These are phyloP conservation scores for Monochamus alternatus DNA, from an alignment of 2,888 invertebrate species.

Conservation along the genomic window DNA sequence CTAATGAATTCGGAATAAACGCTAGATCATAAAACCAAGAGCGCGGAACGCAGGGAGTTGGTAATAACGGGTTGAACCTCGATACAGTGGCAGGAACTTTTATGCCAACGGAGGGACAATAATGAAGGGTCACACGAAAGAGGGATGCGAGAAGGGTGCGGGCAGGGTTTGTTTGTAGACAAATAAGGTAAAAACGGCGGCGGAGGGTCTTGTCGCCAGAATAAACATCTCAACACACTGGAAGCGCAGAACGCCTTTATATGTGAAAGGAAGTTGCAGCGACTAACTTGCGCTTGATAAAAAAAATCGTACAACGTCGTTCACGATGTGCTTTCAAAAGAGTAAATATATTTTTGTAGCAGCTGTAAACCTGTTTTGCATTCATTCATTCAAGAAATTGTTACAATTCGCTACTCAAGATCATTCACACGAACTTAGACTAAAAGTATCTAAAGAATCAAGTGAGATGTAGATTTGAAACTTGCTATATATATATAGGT, in stretches of 20 bases:
- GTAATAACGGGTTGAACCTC: not conserved
- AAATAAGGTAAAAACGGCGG: not conserved
- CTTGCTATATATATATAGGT: no score
- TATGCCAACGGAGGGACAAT: not conserved
- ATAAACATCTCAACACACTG: not conserved
- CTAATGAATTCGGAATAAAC: not conserved
- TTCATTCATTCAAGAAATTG: no score
- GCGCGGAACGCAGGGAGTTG: no score
- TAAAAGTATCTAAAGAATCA: no score
- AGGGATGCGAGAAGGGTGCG: not conserved
- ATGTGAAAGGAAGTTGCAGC: not conserved
- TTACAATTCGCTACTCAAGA: no score
- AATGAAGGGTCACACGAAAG: not conserved
- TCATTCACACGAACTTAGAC: no score
- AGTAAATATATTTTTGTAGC: no score
- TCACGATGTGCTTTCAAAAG: no score
- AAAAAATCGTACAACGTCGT: not conserved
- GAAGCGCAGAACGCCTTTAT: not conserved
- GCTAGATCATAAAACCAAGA: not conserved
- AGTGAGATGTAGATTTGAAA: no score
- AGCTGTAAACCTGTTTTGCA: no score
- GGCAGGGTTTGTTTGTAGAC: not conserved
- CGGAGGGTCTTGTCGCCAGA: not conserved
- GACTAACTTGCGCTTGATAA: not conserved
- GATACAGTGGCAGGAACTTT: not conserved